Conservation (phyloP, 2,888 invertebrate genomes). For the Spodoptera littoralis region DNA sequence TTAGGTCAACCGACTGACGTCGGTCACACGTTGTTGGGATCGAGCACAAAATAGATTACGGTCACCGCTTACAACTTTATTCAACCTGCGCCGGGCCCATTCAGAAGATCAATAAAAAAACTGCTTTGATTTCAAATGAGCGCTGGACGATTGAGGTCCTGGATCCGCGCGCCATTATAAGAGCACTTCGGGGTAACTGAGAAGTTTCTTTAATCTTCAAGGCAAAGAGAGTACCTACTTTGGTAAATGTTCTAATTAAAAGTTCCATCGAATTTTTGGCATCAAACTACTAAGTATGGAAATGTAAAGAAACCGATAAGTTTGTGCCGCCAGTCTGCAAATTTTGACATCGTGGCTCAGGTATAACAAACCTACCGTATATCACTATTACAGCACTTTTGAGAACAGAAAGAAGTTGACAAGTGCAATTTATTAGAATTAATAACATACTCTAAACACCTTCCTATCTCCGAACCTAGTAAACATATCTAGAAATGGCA, state of each 20-base stretch:
- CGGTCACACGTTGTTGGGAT: slow-evolving; percentile 75
- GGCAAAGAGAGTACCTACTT: slow-evolving; percentile 41
- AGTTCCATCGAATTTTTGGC: slow-evolving; percentile 65
- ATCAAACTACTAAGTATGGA: slow-evolving; percentile 63
- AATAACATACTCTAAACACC: slow-evolving; percentile 47
- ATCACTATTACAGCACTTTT: slow-evolving; percentile 49
- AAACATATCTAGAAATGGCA: slow-evolving; percentile 43
- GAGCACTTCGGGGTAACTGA: slow-evolving; percentile 57
- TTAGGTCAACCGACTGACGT: slow-evolving; percentile 78
- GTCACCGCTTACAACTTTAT: slow-evolving; percentile 77
- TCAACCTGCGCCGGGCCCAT: slow-evolving; percentile 69
- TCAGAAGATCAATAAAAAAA: slow-evolving; percentile 72
- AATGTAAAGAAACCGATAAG: slow-evolving; percentile 57
- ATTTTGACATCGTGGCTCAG: slow-evolving; percentile 45
- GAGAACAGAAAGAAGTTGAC: slow-evolving; percentile 48
- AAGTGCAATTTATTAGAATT: slow-evolving; percentile 55
- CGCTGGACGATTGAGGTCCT: slow-evolving; percentile 57
- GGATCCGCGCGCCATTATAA: slow-evolving; percentile 53
- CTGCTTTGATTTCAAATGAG: slow-evolving; percentile 73
- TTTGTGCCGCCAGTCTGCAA: slow-evolving; percentile 57
- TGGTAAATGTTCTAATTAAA: slow-evolving; percentile 68
- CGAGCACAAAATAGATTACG: slow-evolving; percentile 79
- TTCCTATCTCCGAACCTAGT: slow-evolving; percentile 32
- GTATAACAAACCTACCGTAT: slow-evolving; percentile 47
- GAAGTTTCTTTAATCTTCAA: slow-evolving; percentile 65